A percentile compares a stretch with the other conserved stretches of the same genome.
phyloP scores from a whole-genome alignment of 2,113 vertebrate species.

The Salvator merianae region DNA sequence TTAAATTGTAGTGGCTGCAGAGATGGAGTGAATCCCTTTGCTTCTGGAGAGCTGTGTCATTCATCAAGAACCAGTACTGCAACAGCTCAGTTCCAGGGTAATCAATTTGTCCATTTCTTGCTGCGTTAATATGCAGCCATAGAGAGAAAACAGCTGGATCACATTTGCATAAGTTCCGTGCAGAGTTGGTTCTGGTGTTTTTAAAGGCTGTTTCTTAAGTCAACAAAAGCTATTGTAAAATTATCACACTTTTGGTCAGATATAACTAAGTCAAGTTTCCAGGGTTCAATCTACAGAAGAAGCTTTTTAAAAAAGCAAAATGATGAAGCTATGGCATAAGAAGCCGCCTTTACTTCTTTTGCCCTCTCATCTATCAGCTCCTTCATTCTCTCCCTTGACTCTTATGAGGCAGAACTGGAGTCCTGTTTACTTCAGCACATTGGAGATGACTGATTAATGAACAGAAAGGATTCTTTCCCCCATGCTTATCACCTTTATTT shows the following conservation, averaged over 20 bases:
- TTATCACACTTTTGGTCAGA: neutral
- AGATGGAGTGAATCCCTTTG: accelerated
- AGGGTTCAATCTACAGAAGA: neutral
- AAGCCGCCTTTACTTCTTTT: neutral
- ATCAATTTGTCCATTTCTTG: neutral
- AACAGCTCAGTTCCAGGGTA: accelerated
- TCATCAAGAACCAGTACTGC: neutral
- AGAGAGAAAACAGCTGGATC: neutral
- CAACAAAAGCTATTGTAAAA: neutral
- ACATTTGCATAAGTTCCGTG: neutral
- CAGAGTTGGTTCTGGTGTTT: accelerated
- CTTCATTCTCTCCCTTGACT: neutral
- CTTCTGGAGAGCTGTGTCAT: neutral
- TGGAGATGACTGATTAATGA: neutral
- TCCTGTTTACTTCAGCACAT: neutral
- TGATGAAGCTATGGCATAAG: neutral
- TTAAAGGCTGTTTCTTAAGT: neutral
- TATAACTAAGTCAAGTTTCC: neutral
- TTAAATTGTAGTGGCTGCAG: neutral
- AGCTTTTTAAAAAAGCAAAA: neutral
- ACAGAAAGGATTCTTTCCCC: neutral
- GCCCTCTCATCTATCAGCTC: neutral
- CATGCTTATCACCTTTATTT: neutral
- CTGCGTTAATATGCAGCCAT: neutral
- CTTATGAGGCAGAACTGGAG: neutral